These are phyloP conservation scores for Pseudonaja textilis DNA, from an alignment of 2,113 vertebrate species.

Conservation along the genomic window DNA sequence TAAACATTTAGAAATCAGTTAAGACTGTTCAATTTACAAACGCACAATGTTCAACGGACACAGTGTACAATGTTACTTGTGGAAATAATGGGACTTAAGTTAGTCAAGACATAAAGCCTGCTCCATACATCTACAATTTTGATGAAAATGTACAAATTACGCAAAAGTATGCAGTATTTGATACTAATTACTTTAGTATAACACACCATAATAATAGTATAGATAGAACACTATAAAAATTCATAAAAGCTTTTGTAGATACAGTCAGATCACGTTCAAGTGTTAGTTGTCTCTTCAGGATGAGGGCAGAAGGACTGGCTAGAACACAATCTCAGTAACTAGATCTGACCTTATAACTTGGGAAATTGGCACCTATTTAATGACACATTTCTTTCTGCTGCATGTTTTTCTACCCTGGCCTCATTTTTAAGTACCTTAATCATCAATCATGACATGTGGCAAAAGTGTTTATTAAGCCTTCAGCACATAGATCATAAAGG, in stretches of 20 bases:
- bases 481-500: background rate
- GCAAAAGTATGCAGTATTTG: background rate
- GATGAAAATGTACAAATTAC: background rate
- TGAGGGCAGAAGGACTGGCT: background rate
- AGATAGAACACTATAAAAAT: background rate
- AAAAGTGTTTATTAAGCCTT: background rate
- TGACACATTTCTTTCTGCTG: background rate
- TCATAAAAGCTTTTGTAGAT: background rate
- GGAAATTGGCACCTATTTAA: background rate
- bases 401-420: background rate
- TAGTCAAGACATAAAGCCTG: background rate
- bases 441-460: background rate
- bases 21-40: background rate
- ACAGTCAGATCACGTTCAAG: background rate
- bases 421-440: background rate
- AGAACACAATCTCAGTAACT: background rate
- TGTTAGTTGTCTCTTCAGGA: background rate
- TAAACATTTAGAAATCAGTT: background rate
- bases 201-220: background rate
- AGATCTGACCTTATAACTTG: background rate
- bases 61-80: background rate
- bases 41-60: background rate
- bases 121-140: too few species aligned
- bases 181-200: background rate
- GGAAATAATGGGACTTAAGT: background rate